These are phyloP conservation scores for Ganaspis brasiliensis DNA, from an alignment of 2,888 invertebrate species.

Conservation along the genomic window DNA sequence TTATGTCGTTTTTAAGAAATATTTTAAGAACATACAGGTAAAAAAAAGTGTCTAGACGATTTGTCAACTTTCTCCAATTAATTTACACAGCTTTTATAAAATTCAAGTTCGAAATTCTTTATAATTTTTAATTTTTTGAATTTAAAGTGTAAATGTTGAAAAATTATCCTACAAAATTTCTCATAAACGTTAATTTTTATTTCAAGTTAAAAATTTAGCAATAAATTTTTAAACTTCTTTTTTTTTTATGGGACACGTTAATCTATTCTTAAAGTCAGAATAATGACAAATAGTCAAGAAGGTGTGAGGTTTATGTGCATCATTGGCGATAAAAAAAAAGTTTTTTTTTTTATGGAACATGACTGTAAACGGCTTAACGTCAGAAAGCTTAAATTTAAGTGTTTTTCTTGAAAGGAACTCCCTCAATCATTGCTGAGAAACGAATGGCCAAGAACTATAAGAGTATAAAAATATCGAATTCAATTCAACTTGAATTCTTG, in stretches of 20 bases:
- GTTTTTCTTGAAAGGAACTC: constrained; percentile 7
- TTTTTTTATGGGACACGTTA: not conserved
- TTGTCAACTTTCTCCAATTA: not conserved
- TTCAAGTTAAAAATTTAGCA: no score
- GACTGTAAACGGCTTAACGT: constrained; percentile 17
- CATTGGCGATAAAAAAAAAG: not conserved
- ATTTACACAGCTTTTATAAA: no score
- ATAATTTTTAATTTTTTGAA: no score
- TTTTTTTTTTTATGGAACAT: constrained; percentile 1
- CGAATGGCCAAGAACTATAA: not conserved
- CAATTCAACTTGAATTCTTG: constrained; percentile 2
- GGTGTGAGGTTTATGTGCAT: not conserved
- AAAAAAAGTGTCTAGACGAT: not conserved
- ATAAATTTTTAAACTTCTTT: not conserved
- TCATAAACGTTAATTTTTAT: no score
- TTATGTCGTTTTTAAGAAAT: not conserved
- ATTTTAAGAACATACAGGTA: not conserved
- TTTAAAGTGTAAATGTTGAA: no score
- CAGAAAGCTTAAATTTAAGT: constrained; percentile 10
- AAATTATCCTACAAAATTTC: no score
- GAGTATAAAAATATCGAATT: constrained; percentile 14
- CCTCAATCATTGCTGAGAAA: not conserved
- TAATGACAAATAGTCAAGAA: constrained; percentile 4
- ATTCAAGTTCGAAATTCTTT: no score
- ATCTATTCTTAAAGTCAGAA: constrained; percentile 1